Base-by-base conservation (phyloP, 2,888 invertebrate genomes). In the Rhamphomyia laevipes region DNA sequence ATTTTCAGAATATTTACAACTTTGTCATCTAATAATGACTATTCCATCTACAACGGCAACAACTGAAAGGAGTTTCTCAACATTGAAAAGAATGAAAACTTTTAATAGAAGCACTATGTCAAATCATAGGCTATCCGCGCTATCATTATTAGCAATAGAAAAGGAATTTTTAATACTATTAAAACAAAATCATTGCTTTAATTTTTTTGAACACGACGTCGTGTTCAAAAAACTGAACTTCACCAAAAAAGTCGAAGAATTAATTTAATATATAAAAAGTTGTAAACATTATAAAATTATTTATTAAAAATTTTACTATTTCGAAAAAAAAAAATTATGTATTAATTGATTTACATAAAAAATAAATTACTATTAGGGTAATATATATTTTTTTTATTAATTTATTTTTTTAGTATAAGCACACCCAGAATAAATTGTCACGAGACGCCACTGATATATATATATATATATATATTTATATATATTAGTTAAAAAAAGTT, bases 131-230 rank as follows among this genome's bases (percentile, higher is more conserved):
- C 41, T 47, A 35, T 44, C 35, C 45, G 31, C 44, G 27, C 47
- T 50, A 44, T 44, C 50, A 43, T 50, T 41, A 12, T 43, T 50
- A 31, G 47, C 50, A 11, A 47, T 50, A n/a, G 37, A 50, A 44
- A 50, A 46, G 12, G 30, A 50, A 41, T 46, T 50, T 38, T 21
- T 50, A 37, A 47, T 30, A 31, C 43, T 44, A 38, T 47, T 50
- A 21, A 33, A 41, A 37, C 21, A 17, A 4, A 21, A 13, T 37
- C 47, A 13, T 27, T 27, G n/a, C 21, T 47, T 43, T 35, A 2
- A 47, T 40, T 47, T 47, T 31, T 4, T 33, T 33, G 43, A 47
- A 16, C 42, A 47, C 4, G 43, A 42, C 2, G 37, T 47, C 15
- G 35, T n/a, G n/a, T n/a, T n/a, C n/a, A n/a, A n/a, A n/a, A n/a